Evolutionary conservation across 2,797 vertebrate species (phyloP).

Genomic region (Ammospiza maritima): DNA sequence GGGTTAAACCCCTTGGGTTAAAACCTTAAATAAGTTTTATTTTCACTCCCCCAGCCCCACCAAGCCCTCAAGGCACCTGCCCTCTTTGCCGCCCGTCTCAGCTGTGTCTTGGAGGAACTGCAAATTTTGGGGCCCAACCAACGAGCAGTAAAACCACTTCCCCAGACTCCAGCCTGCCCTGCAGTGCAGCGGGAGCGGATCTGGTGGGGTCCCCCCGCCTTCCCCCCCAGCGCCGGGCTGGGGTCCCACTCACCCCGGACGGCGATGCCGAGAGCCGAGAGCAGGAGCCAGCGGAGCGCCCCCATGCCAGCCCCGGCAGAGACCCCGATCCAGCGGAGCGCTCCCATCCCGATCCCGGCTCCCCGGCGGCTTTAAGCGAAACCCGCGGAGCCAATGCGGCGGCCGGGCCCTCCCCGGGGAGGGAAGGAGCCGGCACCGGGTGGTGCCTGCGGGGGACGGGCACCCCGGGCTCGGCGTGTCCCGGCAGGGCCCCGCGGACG

Average conservation of each 20-base stretch:
- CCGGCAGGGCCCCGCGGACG: background rate
- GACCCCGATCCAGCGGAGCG: background rate
- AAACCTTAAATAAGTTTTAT: background rate
- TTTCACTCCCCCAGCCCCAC: background rate
- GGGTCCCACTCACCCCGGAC: constrained; percentile 9
- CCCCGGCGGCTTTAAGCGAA: background rate
- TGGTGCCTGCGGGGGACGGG: background rate
- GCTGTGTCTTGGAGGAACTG: background rate
- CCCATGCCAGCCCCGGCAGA: background rate
- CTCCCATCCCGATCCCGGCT: background rate
- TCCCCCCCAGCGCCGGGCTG: background rate
- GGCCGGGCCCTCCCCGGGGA: background rate
- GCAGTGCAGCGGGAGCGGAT: rapidly evolving
- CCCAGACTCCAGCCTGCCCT: background rate
- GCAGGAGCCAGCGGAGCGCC: background rate
- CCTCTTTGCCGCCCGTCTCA: background rate
- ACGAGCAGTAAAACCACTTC: background rate
- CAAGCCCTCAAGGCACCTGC: background rate
- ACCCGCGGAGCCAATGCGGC: background rate
- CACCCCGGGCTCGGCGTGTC: background rate
- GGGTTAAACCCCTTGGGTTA: background rate
- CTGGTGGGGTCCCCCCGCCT: background rate
- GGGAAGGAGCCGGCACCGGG: background rate
- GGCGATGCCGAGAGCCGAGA: background rate
- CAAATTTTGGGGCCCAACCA: background rate